A percentile compares a stretch with the other conserved stretches of the same genome.
Evolutionary conservation across 2,888 invertebrate species (phyloP).

Genomic region (Mythimna pallens): DNA sequence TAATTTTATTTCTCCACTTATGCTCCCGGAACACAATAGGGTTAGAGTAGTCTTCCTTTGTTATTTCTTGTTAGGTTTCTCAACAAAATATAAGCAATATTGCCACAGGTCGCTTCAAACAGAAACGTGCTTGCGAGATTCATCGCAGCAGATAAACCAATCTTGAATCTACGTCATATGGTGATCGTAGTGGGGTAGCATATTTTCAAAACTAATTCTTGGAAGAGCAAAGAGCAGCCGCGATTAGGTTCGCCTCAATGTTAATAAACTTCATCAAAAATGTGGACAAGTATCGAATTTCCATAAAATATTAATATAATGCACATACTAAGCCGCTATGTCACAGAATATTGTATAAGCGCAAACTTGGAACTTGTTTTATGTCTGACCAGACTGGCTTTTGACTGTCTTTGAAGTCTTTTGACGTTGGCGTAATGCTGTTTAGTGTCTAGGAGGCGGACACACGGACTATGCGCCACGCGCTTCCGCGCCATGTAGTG

Average conservation of each 20-base stretch:
- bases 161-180: neutral
- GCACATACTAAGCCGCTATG: conserved; percentile 20
- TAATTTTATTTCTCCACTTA: neutral
- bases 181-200: neutral
- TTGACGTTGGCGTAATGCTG: conserved; percentile 62
- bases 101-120: neutral
- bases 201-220: neutral
- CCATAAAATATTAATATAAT: conserved; percentile 38
- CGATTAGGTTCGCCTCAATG: neutral
- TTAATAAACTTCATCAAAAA: conserved; percentile 9
- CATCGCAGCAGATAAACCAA: neutral
- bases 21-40: neutral
- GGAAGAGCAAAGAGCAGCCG: neutral
- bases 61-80: neutral
- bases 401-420: conserved; percentile 56
- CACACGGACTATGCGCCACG: conserved; percentile 44
- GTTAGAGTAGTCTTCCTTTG: neutral
- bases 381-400: conserved; percentile 27
- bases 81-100: conserved; percentile 5
- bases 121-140: too few relatives aligned
- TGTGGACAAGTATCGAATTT: conserved; percentile 12
- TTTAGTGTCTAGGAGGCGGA: conserved; percentile 58
- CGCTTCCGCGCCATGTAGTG: conserved; percentile 35
- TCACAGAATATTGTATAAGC: conserved; percentile 32
- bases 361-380: conserved; percentile 31